These are phyloP conservation scores for Cyclophora punctaria DNA, from an alignment of 2,888 invertebrate genomes.

Conservation along the genomic window DNA sequence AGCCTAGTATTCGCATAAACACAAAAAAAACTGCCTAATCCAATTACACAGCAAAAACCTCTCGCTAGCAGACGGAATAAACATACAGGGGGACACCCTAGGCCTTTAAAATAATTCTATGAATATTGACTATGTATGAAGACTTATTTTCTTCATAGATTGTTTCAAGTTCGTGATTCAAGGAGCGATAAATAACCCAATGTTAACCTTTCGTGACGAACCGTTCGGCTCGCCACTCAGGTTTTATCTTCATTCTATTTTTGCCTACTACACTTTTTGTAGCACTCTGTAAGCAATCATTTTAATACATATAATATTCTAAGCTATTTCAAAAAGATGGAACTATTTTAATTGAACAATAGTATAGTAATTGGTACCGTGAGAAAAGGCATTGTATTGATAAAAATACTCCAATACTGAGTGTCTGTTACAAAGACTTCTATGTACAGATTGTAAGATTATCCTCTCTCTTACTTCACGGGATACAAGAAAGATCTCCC, in stretches of 20 bases:
- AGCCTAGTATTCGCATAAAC: too few species aligned
- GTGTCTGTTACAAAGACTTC: not conserved
- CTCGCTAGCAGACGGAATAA: too few species aligned
- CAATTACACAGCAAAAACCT: too few species aligned
- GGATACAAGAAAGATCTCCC: too few species aligned
- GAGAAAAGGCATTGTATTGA: not conserved
- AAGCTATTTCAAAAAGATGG: constrained; percentile 5
- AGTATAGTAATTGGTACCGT: too few species aligned
- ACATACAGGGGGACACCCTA: too few species aligned
- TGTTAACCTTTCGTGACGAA: constrained; percentile 48
- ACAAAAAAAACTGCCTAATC: too few species aligned
- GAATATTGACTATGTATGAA: too few species aligned
- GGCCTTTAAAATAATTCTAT: too few species aligned
- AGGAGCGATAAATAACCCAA: constrained; percentile 36
- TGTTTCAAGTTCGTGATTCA: constrained; percentile 33
- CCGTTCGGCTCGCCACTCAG: constrained; percentile 36
- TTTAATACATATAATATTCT: constrained; percentile 12
- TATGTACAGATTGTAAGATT: too few species aligned
- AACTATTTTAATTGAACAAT: not conserved
- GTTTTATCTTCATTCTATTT: constrained; percentile 36
- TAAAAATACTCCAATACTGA: not conserved
- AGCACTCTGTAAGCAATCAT: constrained; percentile 8
- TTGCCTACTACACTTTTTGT: constrained; percentile 27
- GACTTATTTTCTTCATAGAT: too few species aligned
- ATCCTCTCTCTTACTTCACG: too few species aligned